These are phyloP conservation scores for Pseudomyrmex pallidus DNA, from an alignment of 1,140 invertebrate species.

Conservation along the genomic window DNA sequence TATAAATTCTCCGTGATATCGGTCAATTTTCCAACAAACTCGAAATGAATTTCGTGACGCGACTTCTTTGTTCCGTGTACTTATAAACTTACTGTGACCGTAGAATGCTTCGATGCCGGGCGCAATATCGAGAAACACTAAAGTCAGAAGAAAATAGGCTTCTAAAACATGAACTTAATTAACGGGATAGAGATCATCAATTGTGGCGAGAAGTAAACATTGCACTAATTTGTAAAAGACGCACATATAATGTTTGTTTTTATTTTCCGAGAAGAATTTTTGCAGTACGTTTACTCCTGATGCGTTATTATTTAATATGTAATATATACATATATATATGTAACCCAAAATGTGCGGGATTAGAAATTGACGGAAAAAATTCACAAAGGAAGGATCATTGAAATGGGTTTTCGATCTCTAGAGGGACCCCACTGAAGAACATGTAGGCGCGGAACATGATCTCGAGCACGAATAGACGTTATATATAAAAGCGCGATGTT, in stretches of 20 bases:
- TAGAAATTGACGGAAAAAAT: neutral
- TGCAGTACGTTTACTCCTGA: too few species aligned
- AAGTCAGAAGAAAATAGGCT: conserved; percentile 41
- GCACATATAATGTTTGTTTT: too few species aligned
- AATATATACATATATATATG: too few species aligned
- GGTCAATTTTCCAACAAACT: conserved; percentile 36
- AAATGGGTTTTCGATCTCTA: conserved; percentile 22
- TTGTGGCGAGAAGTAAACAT: neutral
- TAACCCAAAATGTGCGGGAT: neutral
- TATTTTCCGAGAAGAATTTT: too few species aligned
- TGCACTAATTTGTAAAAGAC: too few species aligned
- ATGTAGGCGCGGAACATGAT: neutral
- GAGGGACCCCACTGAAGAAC: neutral
- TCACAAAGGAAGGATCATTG: neutral
- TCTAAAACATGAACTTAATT: conserved; percentile 38
- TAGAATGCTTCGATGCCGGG: neutral
- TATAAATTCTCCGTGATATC: conserved; percentile 3
- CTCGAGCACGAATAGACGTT: neutral
- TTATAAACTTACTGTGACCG: conserved; percentile 28
- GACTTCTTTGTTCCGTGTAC: conserved; percentile 1
- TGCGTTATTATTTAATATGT: too few species aligned
- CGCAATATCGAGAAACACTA: conserved; percentile 29
- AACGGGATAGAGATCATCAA: neutral
- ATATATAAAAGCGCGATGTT: conserved; percentile 2
- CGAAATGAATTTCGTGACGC: conserved; percentile 53